Percentiles rank a stretch among this genome's conserved stretches.
These are phyloP conservation scores for Lepidurus packardi DNA, from an alignment of 1,140 invertebrate species.

Conservation along the genomic window DNA sequence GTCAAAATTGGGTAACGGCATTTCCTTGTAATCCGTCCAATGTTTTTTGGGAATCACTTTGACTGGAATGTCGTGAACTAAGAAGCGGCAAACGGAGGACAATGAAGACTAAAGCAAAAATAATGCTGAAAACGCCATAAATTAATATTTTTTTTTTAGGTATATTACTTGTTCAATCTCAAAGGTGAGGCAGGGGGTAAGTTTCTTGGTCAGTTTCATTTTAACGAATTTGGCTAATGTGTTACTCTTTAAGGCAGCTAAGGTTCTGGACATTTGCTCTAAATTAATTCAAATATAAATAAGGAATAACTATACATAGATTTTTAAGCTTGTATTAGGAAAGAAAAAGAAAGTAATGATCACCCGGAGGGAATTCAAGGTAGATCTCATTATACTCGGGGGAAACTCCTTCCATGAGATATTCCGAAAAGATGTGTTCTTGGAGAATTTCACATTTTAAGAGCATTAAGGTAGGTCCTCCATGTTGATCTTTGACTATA, in stretches of 20 bases:
- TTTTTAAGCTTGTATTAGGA: not conserved
- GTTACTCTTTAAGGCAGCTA: not conserved
- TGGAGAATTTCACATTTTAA: conserved; percentile 2
- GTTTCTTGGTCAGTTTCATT: not conserved
- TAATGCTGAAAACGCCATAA: not conserved
- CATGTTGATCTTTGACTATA: not conserved
- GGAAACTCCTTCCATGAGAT: conserved; percentile 3
- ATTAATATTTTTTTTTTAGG: not conserved
- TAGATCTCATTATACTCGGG: not conserved
- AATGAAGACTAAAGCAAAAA: not conserved
- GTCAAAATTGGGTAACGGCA: not conserved
- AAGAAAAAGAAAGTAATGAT: too few relatives aligned
- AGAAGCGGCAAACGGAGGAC: not conserved
- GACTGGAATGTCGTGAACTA: conserved; percentile 10
- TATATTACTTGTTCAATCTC: not conserved
- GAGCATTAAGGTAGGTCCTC: not conserved
- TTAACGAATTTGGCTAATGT: conserved; percentile 6
- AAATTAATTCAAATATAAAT: not conserved
- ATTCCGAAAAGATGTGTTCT: conserved; percentile 3
- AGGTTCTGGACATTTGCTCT: not conserved
- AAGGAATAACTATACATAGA: not conserved
- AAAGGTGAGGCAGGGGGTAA: not conserved
- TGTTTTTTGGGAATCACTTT: not conserved
- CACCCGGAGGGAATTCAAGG: not conserved
- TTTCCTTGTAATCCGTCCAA: not conserved